These are phyloP conservation scores for Sorex fumeus DNA, from an alignment of 2,113 vertebrate genomes.

Conservation along the genomic window DNA sequence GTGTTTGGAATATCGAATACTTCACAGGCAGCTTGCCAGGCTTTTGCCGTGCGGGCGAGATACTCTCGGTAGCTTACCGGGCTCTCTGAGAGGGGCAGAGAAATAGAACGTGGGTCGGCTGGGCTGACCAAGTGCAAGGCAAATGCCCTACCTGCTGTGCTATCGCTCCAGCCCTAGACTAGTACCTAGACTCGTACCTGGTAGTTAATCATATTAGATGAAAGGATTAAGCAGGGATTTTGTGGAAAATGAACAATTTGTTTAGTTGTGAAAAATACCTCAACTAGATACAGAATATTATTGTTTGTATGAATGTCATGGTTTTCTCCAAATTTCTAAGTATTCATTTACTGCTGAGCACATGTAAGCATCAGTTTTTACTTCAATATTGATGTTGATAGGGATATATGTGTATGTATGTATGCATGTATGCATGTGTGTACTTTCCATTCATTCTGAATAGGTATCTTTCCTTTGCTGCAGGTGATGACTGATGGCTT, in stretches of 20 bases:
- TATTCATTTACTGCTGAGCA: neutral
- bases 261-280: neutral
- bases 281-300: neutral
- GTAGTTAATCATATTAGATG: neutral
- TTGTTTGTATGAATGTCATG: neutral
- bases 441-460: neutral
- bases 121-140: too few relatives aligned
- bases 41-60: too few relatives aligned
- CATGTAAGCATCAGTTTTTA: neutral
- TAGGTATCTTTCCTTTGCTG: neutral
- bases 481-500: neutral
- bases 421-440: neutral
- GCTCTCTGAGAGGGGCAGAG: too few relatives aligned
- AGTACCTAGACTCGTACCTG: neutral
- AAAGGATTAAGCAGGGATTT: slow-evolving; percentile 51
- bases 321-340: neutral
- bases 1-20: too few relatives aligned
- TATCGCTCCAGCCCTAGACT: too few relatives aligned
- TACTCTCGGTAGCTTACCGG: too few relatives aligned
- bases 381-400: neutral
- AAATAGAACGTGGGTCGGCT: too few relatives aligned
- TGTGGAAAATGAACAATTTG: neutral
- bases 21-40: too few relatives aligned
- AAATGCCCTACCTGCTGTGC: too few relatives aligned
- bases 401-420: neutral